phyloP scores from a whole-genome alignment of 2,888 invertebrate genomes.

The Plebejus argus region DNA sequence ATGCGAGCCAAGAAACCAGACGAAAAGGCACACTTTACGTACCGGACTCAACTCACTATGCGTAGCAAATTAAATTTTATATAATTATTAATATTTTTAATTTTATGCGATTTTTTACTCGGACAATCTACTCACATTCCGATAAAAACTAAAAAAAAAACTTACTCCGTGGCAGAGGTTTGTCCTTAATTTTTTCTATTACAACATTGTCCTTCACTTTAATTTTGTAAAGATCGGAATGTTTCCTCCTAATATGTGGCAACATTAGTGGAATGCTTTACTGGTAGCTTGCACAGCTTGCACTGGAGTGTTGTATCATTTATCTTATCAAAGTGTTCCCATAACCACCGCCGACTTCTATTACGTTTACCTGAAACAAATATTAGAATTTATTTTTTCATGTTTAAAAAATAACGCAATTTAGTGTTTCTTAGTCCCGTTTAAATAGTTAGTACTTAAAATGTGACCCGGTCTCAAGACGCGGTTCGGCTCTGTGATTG shows the following conservation, averaged over 20 bases:
- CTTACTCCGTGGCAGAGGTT: slow-evolving; percentile 41
- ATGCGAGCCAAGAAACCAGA: too few species aligned
- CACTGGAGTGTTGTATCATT: slow-evolving; percentile 69
- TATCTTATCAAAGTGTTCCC: slow-evolving; percentile 71
- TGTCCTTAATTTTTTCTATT: slow-evolving; percentile 52
- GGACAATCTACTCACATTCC: too few species aligned
- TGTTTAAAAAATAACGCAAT: neutral
- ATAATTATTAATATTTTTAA: too few species aligned
- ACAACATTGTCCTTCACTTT: slow-evolving; percentile 55
- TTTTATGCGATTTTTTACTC: too few species aligned
- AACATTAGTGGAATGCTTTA: slow-evolving; percentile 77
- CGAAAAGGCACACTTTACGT: too few species aligned
- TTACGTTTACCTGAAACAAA: slow-evolving; percentile 53
- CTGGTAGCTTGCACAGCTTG: slow-evolving; percentile 67
- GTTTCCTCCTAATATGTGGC: slow-evolving; percentile 64
- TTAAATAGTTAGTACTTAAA: too few species aligned
- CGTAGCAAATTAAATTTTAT: too few species aligned
- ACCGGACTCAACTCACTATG: too few species aligned
- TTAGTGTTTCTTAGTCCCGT: too few species aligned
- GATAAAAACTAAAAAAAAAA: neutral
- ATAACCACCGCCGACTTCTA: slow-evolving; percentile 69
- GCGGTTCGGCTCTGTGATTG: too few species aligned
- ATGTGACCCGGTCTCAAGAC: too few species aligned
- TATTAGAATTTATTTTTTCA: neutral
- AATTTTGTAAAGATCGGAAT: slow-evolving; percentile 56